phyloP scores from a whole-genome alignment of 2,888 invertebrate genomes.

The Ectobius pallidus region DNA sequence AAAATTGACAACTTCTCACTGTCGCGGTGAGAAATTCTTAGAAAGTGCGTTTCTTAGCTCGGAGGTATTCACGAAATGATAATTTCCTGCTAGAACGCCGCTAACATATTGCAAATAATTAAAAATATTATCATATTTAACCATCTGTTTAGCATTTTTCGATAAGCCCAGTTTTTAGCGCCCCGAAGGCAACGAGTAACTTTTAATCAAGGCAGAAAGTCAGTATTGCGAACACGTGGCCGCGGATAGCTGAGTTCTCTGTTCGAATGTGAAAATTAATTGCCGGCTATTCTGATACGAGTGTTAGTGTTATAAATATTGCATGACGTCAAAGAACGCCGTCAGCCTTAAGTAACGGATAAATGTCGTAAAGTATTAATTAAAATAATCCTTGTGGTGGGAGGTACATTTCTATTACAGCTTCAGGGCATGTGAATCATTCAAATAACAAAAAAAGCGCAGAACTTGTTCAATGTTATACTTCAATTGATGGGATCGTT shows the following conservation, averaged over 20 bases:
- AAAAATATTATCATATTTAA: neutral
- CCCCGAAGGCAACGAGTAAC: neutral
- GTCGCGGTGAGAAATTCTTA: no score
- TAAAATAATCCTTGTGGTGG: neutral
- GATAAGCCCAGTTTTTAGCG: neutral
- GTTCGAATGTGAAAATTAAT: constrained; percentile 14
- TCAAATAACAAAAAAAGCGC: neutral
- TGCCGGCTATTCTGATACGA: neutral
- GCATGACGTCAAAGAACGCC: constrained; percentile 9
- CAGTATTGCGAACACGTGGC: neutral
- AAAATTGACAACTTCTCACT: no score
- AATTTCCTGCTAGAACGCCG: no score
- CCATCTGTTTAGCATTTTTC: neutral
- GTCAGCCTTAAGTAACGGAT: neutral
- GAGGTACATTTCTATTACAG: neutral
- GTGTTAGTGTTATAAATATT: constrained; percentile 25
- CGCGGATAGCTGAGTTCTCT: neutral
- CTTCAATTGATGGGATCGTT: no score
- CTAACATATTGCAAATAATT: no score
- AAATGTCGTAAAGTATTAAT: neutral
- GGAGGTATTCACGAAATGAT: no score
- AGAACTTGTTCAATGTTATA: no score
- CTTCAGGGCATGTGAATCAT: neutral
- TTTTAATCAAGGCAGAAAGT: neutral
- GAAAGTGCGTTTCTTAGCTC: no score